Evolutionary conservation across 2,888 invertebrate genomes (phyloP).

Genomic region (Temnothorax ravouxi): DNA sequence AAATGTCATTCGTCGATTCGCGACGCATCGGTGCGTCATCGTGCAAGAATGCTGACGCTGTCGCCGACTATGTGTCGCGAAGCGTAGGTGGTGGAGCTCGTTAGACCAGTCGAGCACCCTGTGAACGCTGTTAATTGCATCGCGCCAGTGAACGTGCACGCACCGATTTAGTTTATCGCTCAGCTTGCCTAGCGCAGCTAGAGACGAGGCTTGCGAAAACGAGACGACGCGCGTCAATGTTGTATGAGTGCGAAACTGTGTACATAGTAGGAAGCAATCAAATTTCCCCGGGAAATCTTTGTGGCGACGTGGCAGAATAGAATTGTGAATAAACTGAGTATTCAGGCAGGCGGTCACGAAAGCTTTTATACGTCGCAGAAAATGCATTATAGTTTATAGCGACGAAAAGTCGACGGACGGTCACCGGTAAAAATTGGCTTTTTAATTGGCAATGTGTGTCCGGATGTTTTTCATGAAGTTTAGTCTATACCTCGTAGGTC

Average conservation of each 20-base stretch:
- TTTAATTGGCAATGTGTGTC: slow-evolving; percentile 65
- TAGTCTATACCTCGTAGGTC: slow-evolving; percentile 40
- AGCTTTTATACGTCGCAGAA: slow-evolving; percentile 34
- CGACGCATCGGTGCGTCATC: slow-evolving; percentile 16
- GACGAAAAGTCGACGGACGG: slow-evolving; percentile 35
- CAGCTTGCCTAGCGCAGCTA: slow-evolving; percentile 54
- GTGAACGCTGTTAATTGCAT: slow-evolving; percentile 74
- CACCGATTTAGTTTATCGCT: slow-evolving; percentile 68
- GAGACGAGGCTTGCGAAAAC: slow-evolving; percentile 9
- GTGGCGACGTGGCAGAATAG: slow-evolving; percentile 36
- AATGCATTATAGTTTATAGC: slow-evolving; percentile 39
- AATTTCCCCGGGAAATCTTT: slow-evolving; percentile 60
- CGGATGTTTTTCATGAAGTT: slow-evolving; percentile 44
- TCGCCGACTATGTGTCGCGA: slow-evolving; percentile 43
- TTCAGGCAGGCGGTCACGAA: slow-evolving; percentile 41
- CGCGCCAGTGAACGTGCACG: slow-evolving; percentile 67
- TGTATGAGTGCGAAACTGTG: slow-evolving; percentile 11
- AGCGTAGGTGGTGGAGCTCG: slow-evolving; percentile 60
- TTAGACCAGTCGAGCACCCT: slow-evolving; percentile 69
- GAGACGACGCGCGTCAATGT: neutral
- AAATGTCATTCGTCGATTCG: slow-evolving; percentile 18
- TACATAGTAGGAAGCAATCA: slow-evolving; percentile 54
- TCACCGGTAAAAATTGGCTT: slow-evolving; percentile 62
- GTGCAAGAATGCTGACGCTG: slow-evolving; percentile 30
- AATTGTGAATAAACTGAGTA: slow-evolving; percentile 47